Evolutionary conservation across 2,888 invertebrate genomes (phyloP), one percentile per base, ranked within the genome.

Genomic region (Empis livida): DNA sequence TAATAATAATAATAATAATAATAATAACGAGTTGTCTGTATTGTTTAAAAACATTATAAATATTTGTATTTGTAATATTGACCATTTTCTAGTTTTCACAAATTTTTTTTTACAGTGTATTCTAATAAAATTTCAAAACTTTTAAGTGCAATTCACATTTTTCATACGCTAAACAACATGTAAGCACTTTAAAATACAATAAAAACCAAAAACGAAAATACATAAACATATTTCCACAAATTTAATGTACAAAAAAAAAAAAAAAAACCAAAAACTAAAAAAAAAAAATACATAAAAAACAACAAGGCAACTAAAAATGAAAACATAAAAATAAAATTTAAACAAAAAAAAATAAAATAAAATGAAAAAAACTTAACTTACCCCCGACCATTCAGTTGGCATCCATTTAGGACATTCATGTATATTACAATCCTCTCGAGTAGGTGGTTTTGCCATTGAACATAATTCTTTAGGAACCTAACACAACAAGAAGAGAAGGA

Each of bases 371-470:
- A 46, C 49, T 54, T 44, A 39, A 78, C 87, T 83, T 74, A 94
- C 94, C 73, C 85, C 82, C 46, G 91, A 90, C 94, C 94, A 94
- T 49, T 83, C 78, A 23, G 86, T 83, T 41, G 84, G 79, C 53
- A 84, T 76, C 95, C 95, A 95, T 54, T 78, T 77, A 1, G 93
- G 91, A 64, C 95, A 95, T 51, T 86, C 84, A 58, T 84, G 79
- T 54, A 80, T 77, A 67, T 85, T 89, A 72, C 94, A 95, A 4
- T 81, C 75, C 62, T 91, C 90, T 54, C 85, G 79, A 43, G 79
- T 78, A 48, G 82, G 76, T 5, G 93, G 93, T 52, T 86, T 86
- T 51, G 82, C 79, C 49, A 58, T 55, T 48, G 35, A 35, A 23
- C 41, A 41, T 10, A 41, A n/a, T 2, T 78, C 76, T 40, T 91